A percentile compares a stretch with the other conserved stretches of the same genome.
Conservation (phyloP, 1,140 invertebrate species). For the Bombus ignitus region DNA sequence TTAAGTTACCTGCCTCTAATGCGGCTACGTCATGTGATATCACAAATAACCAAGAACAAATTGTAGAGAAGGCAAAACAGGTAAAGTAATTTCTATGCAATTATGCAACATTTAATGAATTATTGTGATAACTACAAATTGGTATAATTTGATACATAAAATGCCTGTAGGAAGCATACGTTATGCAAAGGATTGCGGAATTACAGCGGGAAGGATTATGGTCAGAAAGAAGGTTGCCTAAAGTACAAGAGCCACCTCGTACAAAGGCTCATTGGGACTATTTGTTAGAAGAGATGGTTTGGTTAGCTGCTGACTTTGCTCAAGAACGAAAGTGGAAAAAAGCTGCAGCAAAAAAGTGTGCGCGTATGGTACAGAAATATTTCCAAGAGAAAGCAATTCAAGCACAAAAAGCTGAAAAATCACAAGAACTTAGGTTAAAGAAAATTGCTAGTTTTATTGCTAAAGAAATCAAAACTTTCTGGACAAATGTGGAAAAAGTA, state of each 20-base stretch:
- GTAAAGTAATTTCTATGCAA: slow-evolving; percentile 68
- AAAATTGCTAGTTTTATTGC: slow-evolving; percentile 95
- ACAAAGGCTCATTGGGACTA: slow-evolving; percentile 99
- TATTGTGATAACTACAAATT: background rate
- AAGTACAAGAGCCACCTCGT: slow-evolving; percentile 94
- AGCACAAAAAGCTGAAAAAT: slow-evolving; percentile 94
- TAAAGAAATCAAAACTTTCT: slow-evolving; percentile 97
- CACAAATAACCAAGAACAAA: slow-evolving; percentile 87
- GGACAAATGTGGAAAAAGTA: slow-evolving; percentile 97
- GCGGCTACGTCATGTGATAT: slow-evolving; percentile 76
- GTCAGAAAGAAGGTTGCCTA: slow-evolving; percentile 95
- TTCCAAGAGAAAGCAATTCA: slow-evolving; percentile 96
- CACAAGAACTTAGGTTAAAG: slow-evolving; percentile 93
- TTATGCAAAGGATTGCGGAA: slow-evolving; percentile 95
- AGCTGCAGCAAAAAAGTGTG: slow-evolving; percentile 95
- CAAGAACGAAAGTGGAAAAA: slow-evolving; percentile 99
- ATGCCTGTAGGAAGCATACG: slow-evolving; percentile 90
- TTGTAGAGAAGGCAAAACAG: slow-evolving; percentile 94
- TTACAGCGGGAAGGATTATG: slow-evolving; percentile 95
- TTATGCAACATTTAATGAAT: background rate
- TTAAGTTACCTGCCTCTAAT: slow-evolving; percentile 74
- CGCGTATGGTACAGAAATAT: slow-evolving; percentile 96
- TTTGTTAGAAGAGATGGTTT: slow-evolving; percentile 98
- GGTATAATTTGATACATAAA: background rate
- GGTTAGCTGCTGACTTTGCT: slow-evolving; percentile 98